These are phyloP conservation scores for Trichoplusia ni DNA, from an alignment of 1,140 invertebrate species.

Conservation along the genomic window DNA sequence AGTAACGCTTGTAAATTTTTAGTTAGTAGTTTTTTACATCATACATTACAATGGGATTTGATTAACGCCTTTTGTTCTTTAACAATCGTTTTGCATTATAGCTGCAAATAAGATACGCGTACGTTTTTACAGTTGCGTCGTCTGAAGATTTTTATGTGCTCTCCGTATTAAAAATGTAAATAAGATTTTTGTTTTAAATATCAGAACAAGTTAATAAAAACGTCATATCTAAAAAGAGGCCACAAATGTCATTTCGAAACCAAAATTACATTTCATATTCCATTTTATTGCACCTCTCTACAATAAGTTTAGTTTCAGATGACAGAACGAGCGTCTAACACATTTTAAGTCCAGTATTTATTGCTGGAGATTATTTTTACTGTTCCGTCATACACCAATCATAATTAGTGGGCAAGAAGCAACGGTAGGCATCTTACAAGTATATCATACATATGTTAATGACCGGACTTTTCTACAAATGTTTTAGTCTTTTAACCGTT, in stretches of 20 bases:
- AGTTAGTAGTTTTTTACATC: slow-evolving; percentile 12
- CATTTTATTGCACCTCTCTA: slow-evolving; percentile 7
- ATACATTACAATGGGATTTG: slow-evolving; percentile 8
- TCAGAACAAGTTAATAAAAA: too few species aligned
- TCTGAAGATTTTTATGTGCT: too few species aligned
- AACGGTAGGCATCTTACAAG: slow-evolving; percentile 44
- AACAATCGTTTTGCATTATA: neutral
- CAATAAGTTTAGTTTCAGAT: neutral
- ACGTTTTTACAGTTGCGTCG: too few species aligned
- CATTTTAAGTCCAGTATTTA: slow-evolving; percentile 12
- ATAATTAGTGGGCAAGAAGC: slow-evolving; percentile 27
- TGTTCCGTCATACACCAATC: neutral
- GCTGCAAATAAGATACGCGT: neutral
- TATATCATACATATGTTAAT: slow-evolving; percentile 73
- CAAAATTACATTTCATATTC: too few species aligned
- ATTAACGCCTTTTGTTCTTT: neutral
- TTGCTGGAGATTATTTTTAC: slow-evolving; percentile 7
- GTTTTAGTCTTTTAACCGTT: slow-evolving; percentile 74
- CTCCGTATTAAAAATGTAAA: too few species aligned
- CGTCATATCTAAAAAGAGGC: too few species aligned
- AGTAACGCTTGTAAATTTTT: slow-evolving; percentile 38
- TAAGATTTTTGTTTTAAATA: too few species aligned
- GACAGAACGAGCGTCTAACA: neutral
- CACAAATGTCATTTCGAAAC: too few species aligned
- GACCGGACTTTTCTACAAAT: slow-evolving; percentile 75